These are phyloP conservation scores for Tribolium madens DNA, from an alignment of 1,140 invertebrate species.

Conservation along the genomic window DNA sequence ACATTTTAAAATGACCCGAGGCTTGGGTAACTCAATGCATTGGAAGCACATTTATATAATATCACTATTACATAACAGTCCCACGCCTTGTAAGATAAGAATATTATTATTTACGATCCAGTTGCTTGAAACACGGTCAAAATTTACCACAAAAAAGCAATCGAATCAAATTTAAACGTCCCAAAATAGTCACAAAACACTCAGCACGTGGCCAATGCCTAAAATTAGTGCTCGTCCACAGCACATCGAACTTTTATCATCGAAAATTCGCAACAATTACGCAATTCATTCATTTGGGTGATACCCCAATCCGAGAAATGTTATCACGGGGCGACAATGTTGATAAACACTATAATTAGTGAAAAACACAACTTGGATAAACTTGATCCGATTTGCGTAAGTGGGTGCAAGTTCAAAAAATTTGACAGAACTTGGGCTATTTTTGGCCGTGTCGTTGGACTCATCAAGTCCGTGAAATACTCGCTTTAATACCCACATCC, in stretches of 20 bases:
- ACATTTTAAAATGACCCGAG: too few relatives aligned
- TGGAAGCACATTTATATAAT: conserved; percentile 22
- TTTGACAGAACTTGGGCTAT: conserved; percentile 7
- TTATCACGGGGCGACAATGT: background rate
- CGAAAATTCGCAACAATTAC: background rate
- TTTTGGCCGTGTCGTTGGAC: conserved; percentile 17
- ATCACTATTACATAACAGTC: conserved; percentile 1
- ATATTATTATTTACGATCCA: conserved; percentile 27
- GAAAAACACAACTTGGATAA: background rate
- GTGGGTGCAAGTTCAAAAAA: conserved; percentile 25
- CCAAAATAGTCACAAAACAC: background rate
- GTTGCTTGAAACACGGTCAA: background rate
- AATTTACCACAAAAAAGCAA: background rate
- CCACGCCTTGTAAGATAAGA: conserved; percentile 20
- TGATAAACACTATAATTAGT: conserved; percentile 8
- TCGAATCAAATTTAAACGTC: background rate
- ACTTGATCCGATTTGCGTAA: conserved; percentile 15
- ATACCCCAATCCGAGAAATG: background rate
- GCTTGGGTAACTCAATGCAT: conserved; percentile 9
- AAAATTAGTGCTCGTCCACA: conserved; percentile 10
- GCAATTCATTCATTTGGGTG: background rate
- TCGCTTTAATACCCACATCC: conserved; percentile 26
- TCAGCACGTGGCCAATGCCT: conserved; percentile 21
- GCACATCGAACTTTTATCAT: conserved; percentile 23
- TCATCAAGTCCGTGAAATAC: conserved; percentile 33